Evolutionary conservation across 2,888 invertebrate species (phyloP).

Genomic region (Drosophila prostipennis): DNA sequence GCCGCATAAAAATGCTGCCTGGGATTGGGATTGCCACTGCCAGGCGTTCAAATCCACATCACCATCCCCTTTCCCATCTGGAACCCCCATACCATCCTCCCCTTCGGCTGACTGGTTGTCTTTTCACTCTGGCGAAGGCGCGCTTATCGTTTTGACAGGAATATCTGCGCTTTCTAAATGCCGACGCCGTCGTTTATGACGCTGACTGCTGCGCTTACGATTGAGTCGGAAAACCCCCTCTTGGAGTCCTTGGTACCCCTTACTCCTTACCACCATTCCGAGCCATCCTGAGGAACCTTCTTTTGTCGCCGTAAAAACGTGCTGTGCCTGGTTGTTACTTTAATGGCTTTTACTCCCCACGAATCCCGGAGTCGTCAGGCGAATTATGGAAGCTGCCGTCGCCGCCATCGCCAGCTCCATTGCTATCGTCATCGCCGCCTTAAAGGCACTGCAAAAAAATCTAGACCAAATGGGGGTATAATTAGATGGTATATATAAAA

Average conservation of each 20-base stretch:
- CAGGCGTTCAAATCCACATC: slow-evolving; percentile 26
- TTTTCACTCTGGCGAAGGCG: slow-evolving; percentile 53
- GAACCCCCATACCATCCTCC: neutral
- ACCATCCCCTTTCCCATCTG: neutral
- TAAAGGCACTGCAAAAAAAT: slow-evolving; percentile 16
- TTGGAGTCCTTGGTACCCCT: too few relatives aligned
- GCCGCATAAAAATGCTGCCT: slow-evolving; percentile 71
- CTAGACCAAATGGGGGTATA: neutral
- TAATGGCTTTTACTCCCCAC: slow-evolving; percentile 80
- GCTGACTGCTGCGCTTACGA: slow-evolving; percentile 70
- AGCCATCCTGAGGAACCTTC: slow-evolving; percentile 40
- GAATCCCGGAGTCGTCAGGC: slow-evolving; percentile 75
- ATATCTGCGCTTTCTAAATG: slow-evolving; percentile 81
- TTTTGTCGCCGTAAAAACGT: slow-evolving; percentile 69
- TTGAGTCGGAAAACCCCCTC: slow-evolving; percentile 55
- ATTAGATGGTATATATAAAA: too few relatives aligned
- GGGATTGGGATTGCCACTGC: slow-evolving; percentile 8
- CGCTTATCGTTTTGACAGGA: slow-evolving; percentile 81
- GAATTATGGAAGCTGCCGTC: slow-evolving; percentile 74
- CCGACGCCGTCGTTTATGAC: slow-evolving; percentile 78
- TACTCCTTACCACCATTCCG: too few relatives aligned
- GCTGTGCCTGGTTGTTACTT: slow-evolving; percentile 79
- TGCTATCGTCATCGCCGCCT: slow-evolving; percentile 35
- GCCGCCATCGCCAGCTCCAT: slow-evolving; percentile 36
- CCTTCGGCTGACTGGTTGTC: slow-evolving; percentile 12